These are phyloP conservation scores for Scophthalmus maximus DNA, from an alignment of 2,113 vertebrate genomes.

Conservation along the genomic window DNA sequence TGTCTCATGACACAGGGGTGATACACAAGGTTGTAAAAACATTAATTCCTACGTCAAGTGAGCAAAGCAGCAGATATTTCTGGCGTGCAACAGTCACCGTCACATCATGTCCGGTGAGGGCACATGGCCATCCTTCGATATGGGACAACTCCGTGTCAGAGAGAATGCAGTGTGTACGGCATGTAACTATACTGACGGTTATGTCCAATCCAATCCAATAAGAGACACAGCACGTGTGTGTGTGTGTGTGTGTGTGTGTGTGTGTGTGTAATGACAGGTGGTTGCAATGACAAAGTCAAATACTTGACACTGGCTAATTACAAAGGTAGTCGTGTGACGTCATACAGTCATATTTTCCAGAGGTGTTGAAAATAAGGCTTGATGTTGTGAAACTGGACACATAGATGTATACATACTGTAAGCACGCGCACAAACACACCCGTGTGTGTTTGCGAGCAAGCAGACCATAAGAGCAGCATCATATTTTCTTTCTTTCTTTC, in stretches of 20 bases:
- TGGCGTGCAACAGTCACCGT: background rate
- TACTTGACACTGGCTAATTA: conserved; percentile 70
- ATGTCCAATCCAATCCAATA: background rate
- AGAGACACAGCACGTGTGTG: conserved; percentile 3
- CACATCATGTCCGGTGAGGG: background rate
- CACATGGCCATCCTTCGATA: background rate
- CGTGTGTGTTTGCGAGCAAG: background rate
- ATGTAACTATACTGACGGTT: background rate
- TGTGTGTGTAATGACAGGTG: conserved; percentile 49
- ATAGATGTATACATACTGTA: background rate
- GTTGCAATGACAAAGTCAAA: conserved; percentile 64
- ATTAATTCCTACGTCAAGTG: too few species aligned
- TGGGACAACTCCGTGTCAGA: background rate
- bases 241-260: conserved; percentile 19
- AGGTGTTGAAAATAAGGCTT: conserved; percentile 55
- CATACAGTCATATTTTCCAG: conserved; percentile 53
- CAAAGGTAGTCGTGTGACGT: conserved; percentile 65
- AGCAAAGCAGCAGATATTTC: background rate
- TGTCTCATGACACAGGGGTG: too few species aligned
- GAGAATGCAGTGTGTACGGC: background rate
- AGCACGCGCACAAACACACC: background rate
- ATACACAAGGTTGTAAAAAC: too few species aligned
- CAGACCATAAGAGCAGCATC: conserved; percentile 29
- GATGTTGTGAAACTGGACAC: conserved; percentile 10
- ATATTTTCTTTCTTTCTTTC: conserved; percentile 9